Base-by-base conservation (phyloP, 2,113 vertebrate genomes). In the Chlamydotis undulata region DNA sequence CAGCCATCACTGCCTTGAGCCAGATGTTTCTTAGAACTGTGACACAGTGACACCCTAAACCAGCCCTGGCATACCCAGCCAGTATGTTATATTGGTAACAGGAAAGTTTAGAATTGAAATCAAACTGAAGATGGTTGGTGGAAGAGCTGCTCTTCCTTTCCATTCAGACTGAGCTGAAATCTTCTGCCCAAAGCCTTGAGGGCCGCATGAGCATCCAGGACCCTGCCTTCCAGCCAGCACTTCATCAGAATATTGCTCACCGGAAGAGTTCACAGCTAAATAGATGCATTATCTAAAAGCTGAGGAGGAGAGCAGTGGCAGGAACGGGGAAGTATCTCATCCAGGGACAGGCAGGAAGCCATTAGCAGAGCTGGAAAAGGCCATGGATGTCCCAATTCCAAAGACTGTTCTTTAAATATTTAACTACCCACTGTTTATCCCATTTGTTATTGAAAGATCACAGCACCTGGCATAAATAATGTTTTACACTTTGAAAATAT, bases 371-470 rank as follows among this genome's bases (percentile, higher is more conserved):
- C 37, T 90, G 52, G 73, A 93, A 95, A 90, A 96, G 88, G 92
- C 52, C 94, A 93, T 9, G 1, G 29, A 29, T 78, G 55, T 87
- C 71, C 75, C 57, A 78, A 0, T 67, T 84, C 64, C 80, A 78
- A 94, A 52, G 83, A 50, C 4, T 64, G 12, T 13, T 13, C 23
- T 93, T 91, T 96, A 96, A 96, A 94, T 96, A 94, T 94, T 97
- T 92, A 94, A 94, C 49, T 52, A 78, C 43, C 19, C 24, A 9
- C 17, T 19, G 79, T 93, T 95, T 89, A 77, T 60, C 64, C 26
- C 83, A 86, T 94, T 96, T 95, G 68, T 83, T 94, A 83, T 29
- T 35, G 60, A 95, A 55, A 91, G 79, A 88, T 90, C 71, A 81
- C 88, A 94, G 76, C 49, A 82, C 25, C 90, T 45, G 35, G 49